Conservation (phyloP, 2,797 vertebrate species). For the Mormyrops attenuatus region DNA sequence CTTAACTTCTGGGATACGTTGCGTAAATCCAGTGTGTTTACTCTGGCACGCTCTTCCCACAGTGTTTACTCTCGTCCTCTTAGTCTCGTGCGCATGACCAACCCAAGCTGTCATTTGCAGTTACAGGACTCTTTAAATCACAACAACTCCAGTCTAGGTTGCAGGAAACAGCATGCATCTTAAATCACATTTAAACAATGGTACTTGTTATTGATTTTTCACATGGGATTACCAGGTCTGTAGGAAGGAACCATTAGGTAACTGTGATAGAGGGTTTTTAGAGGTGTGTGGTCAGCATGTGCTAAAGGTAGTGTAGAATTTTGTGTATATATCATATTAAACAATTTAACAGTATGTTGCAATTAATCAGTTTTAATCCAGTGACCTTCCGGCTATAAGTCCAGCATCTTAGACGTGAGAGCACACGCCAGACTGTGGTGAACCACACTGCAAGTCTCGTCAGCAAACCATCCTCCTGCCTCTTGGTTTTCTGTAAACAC, state of each 20-base stretch:
- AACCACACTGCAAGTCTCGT: neutral
- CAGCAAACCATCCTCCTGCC: neutral
- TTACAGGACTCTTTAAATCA: neutral
- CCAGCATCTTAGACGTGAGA: neutral
- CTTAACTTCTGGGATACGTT: conserved; percentile 21
- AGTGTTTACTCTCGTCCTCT: conserved; percentile 21
- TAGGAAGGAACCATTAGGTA: neutral
- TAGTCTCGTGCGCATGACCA: neutral
- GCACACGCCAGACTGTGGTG: neutral
- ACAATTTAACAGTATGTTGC: neutral
- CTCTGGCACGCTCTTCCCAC: neutral
- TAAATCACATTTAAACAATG: neutral
- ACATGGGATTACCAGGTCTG: neutral
- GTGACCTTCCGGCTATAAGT: neutral
- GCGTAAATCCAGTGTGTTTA: conserved; percentile 15
- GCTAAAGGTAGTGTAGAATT: neutral
- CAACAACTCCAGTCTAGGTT: neutral
- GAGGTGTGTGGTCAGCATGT: neutral
- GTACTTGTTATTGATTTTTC: neutral
- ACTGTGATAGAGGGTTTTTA: neutral
- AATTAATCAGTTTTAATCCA: neutral
- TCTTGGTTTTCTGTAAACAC: neutral
- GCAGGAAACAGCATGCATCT: neutral
- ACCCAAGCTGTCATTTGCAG: conserved; percentile 10
- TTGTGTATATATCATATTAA: neutral